These are phyloP conservation scores for Phasianus colchicus DNA, from an alignment of 2,113 vertebrate species.

Conservation along the genomic window DNA sequence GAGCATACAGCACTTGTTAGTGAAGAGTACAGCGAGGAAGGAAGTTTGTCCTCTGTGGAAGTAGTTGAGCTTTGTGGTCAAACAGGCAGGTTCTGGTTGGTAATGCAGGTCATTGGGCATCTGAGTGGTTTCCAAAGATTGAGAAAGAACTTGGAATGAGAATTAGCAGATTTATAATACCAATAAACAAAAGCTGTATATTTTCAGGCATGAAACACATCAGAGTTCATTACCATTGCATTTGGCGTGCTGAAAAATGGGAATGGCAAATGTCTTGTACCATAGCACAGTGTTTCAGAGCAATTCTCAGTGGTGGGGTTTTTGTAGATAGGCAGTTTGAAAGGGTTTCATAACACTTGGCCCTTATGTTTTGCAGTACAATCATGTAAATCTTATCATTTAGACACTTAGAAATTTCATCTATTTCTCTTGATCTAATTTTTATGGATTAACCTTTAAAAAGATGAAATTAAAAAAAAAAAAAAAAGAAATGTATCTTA, in stretches of 20 bases:
- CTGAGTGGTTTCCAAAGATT: background rate
- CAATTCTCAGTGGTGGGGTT: accelerated
- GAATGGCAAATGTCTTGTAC: background rate
- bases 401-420: background rate
- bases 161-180: background rate
- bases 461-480: background rate
- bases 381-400: background rate
- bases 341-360: accelerated
- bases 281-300: background rate
- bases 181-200: background rate
- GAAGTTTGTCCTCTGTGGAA: background rate
- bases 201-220: background rate
- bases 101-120: background rate
- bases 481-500: background rate
- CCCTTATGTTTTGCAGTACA: background rate
- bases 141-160: no score
- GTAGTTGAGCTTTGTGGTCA: background rate
- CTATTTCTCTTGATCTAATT: background rate
- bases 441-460: background rate
- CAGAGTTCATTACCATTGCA: background rate
- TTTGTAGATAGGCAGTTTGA: background rate
- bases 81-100: background rate
- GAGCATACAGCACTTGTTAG: background rate
- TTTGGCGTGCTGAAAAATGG: background rate
- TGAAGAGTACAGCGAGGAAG: background rate